Base-by-base conservation (phyloP, 2,888 invertebrate genomes). In the Nycteola revayana region DNA sequence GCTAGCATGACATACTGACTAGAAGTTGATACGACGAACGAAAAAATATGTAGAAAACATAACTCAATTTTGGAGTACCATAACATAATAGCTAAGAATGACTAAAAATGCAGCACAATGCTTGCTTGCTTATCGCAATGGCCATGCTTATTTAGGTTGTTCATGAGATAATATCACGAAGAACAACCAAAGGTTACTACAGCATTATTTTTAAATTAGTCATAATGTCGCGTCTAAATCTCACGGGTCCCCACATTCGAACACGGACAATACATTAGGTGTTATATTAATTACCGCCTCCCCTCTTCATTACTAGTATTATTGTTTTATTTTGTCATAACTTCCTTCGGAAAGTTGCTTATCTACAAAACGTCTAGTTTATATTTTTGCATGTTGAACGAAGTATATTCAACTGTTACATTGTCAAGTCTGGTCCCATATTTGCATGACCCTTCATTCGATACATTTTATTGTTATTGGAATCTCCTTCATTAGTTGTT, bases 371-470 rank as follows among this genome's bases (percentile, higher is more conserved):
- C 32, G 45, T 36, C 36, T 57, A 62, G 57, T 49, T 48, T 68
- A 60, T 67, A 59, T 66, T 73, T 62, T 60, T 77, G 71, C 71
- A 77, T 76, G 76, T 56, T 56, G 57, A 52, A 51, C 44, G 45
- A 52, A 42, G 40, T 59, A n/a, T n/a, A n/a, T n/a, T 54, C 49
- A 58, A 49, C 35, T 55, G 30, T 56, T 63, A 59, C 71, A 73
- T 71, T 72, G 69, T 74, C 67, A 50, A 73, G 66, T 74, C 57
- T 50, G 57, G 57, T 40, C 59, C 71, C 57, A 74, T 75, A 81
- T 76, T 60, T 64, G 84, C 84, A 83, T 83, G 84, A 58, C 68
- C 71, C 68, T 59, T 60, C 71, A 72, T 74, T 62, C 59, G 59
- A 63, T 50, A 60, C 52, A 61, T 62, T n/a, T n/a, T 60, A 61